These are phyloP conservation scores for Poecile atricapillus DNA, from an alignment of 2,113 vertebrate species.

Conservation along the genomic window DNA sequence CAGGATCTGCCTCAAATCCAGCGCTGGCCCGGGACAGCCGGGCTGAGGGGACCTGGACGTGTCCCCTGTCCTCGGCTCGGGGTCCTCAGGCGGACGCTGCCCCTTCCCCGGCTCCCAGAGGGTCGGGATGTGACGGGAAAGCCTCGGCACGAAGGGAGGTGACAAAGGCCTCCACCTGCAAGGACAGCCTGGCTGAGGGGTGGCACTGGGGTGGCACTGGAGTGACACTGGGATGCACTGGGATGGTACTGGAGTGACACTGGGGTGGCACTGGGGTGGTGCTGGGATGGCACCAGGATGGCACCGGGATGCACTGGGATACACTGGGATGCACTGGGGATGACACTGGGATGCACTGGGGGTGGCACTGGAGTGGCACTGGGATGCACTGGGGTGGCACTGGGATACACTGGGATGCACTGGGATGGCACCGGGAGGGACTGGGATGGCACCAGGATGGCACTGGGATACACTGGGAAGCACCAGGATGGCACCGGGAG, in stretches of 20 bases:
- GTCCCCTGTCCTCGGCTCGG: fast-evolving
- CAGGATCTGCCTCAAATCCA: fast-evolving
- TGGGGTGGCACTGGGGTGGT: not conserved
- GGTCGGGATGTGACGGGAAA: fast-evolving
- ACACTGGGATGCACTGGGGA: not conserved
- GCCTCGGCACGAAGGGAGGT: not conserved
- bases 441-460: not conserved
- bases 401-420: too few relatives aligned
- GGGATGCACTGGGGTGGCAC: not conserved
- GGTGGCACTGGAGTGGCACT: too few relatives aligned
- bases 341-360: too few relatives aligned
- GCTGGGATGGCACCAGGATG: not conserved
- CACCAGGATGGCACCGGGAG: not conserved
- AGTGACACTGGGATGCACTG: not conserved
- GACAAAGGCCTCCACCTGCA: conserved; percentile 30
- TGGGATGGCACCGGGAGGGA: too few relatives aligned
- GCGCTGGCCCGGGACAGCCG: fast-evolving
- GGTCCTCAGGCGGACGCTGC: fast-evolving
- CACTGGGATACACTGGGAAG: not conserved
- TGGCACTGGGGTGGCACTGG: not conserved
- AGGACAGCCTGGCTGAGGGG: not conserved
- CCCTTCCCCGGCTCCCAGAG: not conserved
- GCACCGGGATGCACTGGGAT: not conserved
- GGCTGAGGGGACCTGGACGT: not conserved
- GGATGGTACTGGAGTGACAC: not conserved